Evolutionary conservation across 2,113 vertebrate genomes (phyloP), one percentile per base, ranked within the genome.

Genomic region (Xyrauchen texanus): DNA sequence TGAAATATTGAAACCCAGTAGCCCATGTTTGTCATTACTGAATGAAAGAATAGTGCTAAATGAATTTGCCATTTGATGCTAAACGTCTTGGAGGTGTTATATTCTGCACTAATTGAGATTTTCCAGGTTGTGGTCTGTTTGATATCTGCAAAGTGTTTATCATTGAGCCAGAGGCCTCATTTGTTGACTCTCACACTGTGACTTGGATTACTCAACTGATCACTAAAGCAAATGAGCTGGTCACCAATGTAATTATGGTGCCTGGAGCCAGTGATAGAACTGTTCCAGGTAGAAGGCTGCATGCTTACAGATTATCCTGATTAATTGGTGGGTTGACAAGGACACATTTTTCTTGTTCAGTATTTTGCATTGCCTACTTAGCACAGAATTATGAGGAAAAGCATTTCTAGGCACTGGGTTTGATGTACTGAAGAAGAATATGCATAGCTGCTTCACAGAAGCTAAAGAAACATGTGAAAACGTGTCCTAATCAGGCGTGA

Each of bases 221-320:
- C 81, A 73, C 80, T 77, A 83, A 68, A 80, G 72, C 77, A 79
- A 77, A 77, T 82, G 78, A 79, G 81, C 66, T 71, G 79, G 85
- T 83, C 49, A 78, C 68, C 76, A 64, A 76, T 83, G 84, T 76
- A 81, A 81, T 80, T 83, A 78, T n/a, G 76, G 69, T 78, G 58
- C 77, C 68, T 51, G 49, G 67, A 77, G 68, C 70, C 51, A 79
- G 78, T 34, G 46, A 65, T 78, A 45, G n/a, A 67, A 68, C 75
- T 44, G 64, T 78, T 75, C 61, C 65, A 75, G 47, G 58, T 46
- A 58, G 64, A 69, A 63, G 68, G 63, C 15, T 77, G 60, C 11
- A 62, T n/a, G 44, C 62, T 51, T 74, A 47, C 34, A 34, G 21
- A 1, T 34, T 34, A 63, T 78, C 63, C 62, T 81, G 65, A 78